A percentile compares a stretch with the other conserved stretches of the same genome.
These are phyloP conservation scores for Mormyrus hasselquistii DNA, from an alignment of 2,797 vertebrate genomes.

Conservation along the genomic window DNA sequence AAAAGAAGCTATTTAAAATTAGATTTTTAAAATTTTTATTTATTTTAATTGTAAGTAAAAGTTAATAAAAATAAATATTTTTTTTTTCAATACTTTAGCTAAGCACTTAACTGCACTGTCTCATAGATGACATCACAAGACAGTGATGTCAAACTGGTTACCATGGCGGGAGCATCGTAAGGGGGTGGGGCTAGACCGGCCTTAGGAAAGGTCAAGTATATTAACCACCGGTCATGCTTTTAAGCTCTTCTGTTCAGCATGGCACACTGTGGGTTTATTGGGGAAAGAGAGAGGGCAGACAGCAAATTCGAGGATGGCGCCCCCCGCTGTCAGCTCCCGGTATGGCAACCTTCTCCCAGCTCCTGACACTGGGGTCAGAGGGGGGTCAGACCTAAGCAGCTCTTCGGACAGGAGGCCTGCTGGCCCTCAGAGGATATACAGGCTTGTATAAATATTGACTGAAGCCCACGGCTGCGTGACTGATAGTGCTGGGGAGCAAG, in stretches of 20 bases:
- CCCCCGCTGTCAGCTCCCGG: neutral
- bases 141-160: neutral
- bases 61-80: neutral
- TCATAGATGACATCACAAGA: neutral
- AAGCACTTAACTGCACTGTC: neutral
- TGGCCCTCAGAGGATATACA: conserved; percentile 40
- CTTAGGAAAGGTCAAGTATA: neutral
- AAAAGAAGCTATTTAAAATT: neutral
- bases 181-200: neutral
- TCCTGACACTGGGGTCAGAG: conserved; percentile 33
- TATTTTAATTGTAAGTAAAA: neutral
- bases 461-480: conserved; percentile 38
- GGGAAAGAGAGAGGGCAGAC: neutral
- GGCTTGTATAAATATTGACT: conserved; percentile 56
- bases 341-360: neutral
- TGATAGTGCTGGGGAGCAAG: conserved; percentile 29
- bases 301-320: neutral
- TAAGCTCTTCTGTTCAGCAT: neutral
- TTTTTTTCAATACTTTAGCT: neutral
- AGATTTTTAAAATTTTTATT: neutral
- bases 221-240: neutral
- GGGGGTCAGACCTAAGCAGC: conserved; percentile 56
- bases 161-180: neutral
- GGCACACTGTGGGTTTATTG: neutral
- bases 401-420: conserved; percentile 45